Evolutionary conservation across 2,797 vertebrate genomes (phyloP).

Genomic region (Galago senegalensis): DNA sequence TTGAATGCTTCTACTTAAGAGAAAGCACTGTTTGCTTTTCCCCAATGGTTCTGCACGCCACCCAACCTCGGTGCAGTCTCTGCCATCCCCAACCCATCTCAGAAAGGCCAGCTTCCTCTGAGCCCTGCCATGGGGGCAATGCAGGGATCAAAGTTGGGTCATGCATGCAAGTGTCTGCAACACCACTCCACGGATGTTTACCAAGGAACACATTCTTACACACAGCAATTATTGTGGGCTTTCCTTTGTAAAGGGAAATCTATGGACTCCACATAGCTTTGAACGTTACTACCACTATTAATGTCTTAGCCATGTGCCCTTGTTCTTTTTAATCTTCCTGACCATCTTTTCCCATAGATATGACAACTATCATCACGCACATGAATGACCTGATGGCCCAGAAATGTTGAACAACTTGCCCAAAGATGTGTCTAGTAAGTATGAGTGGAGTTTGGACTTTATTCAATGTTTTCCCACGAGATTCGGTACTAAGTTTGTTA

Average conservation of each 20-base stretch:
- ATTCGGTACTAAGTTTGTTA: neutral
- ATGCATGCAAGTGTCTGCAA: accelerated
- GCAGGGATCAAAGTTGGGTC: accelerated
- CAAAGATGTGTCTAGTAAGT: neutral
- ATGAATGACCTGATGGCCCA: neutral
- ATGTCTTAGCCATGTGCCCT: neutral
- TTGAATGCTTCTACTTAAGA: no score
- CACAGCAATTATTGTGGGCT: neutral
- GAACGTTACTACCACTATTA: neutral
- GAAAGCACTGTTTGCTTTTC: neutral
- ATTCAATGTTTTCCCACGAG: neutral
- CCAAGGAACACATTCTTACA: neutral
- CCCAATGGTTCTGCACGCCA: neutral
- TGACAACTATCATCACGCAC: neutral
- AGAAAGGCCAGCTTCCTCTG: neutral
- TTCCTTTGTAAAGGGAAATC: neutral
- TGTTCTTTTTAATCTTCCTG: neutral
- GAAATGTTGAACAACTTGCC: neutral
- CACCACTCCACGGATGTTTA: neutral
- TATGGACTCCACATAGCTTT: neutral
- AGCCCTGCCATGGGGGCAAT: no score
- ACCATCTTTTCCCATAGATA: neutral
- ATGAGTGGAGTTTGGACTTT: neutral
- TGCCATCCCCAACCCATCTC: neutral
- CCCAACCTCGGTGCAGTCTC: neutral